These are phyloP conservation scores for Thalassaphorura encarpata DNA, from an alignment of 1,140 invertebrate species.

Conservation along the genomic window DNA sequence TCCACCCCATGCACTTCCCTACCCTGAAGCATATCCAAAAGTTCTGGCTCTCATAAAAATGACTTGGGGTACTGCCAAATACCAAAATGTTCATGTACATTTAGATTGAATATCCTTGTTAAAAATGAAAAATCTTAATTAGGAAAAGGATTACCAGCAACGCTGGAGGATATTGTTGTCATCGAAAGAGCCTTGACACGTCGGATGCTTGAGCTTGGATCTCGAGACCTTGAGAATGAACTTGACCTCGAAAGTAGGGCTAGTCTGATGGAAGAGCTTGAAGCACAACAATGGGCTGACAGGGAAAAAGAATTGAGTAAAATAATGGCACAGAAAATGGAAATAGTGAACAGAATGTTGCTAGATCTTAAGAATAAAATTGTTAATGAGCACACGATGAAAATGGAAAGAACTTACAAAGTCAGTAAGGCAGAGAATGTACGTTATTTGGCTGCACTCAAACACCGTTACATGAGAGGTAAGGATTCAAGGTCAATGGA, in stretches of 20 bases:
- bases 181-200: constrained; percentile 50
- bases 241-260: constrained; percentile 44
- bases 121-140: too few species aligned
- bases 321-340: constrained; percentile 22
- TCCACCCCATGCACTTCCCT: constrained; percentile 50
- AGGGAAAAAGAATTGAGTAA: constrained; percentile 41
- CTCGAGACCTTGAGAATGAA: constrained; percentile 44
- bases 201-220: constrained; percentile 46
- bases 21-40: constrained; percentile 37
- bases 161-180: constrained; percentile 50
- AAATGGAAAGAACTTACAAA: constrained; percentile 18
- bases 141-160: constrained; percentile 50
- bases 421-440: constrained; percentile 10
- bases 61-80: constrained; percentile 37
- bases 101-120: not conserved
- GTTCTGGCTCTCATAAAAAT: constrained; percentile 41
- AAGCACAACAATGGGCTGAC: constrained; percentile 53
- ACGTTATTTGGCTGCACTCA: constrained; percentile 13
- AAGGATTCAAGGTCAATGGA: too few species aligned
- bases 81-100: not conserved
- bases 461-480: constrained; percentile 26
- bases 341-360: constrained; percentile 35
- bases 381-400: constrained; percentile 6
- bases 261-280: constrained; percentile 50
- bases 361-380: constrained; percentile 21